phyloP scores from a whole-genome alignment of 2,888 invertebrate species.

The Colostygia pectinataria region DNA sequence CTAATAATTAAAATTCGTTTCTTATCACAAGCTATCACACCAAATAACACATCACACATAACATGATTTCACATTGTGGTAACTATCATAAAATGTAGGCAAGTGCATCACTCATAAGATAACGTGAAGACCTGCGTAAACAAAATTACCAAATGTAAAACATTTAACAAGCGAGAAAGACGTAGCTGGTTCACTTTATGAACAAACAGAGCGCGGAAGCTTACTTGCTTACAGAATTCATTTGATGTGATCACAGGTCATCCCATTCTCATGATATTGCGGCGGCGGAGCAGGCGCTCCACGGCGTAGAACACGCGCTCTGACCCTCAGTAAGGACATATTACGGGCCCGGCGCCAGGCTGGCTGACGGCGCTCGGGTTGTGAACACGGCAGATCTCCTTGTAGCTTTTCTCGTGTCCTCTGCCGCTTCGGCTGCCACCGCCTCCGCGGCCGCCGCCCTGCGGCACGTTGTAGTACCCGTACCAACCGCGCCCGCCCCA shows the following conservation, averaged over 20 bases:
- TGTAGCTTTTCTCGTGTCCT: conserved; percentile 75
- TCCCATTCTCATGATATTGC: conserved; percentile 80
- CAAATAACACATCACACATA: conserved; percentile 36
- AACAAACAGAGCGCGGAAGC: background rate
- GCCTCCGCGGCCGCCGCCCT: background rate
- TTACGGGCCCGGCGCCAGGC: conserved; percentile 83
- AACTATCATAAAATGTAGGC: conserved; percentile 37
- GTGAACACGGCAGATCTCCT: conserved; percentile 87
- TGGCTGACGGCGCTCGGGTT: conserved; percentile 78
- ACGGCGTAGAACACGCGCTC: conserved; percentile 82
- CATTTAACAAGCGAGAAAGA: too few species aligned
- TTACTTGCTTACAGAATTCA: conserved; percentile 1
- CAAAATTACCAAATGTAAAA: background rate
- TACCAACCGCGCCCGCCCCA: conserved; percentile 56
- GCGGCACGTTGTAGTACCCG: conserved; percentile 1
- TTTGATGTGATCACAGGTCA: conserved; percentile 44
- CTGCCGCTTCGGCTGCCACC: background rate
- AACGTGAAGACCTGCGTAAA: background rate
- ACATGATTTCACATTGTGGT: conserved; percentile 24
- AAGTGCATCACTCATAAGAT: too few species aligned
- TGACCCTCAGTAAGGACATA: conserved; percentile 85
- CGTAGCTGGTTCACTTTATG: background rate
- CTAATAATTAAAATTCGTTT: conserved; percentile 48
- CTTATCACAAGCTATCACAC: conserved; percentile 70
- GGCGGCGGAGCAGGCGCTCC: conserved; percentile 76